Base-by-base conservation (phyloP, 2,113 vertebrate species). In the Rhinichthys klamathensis region DNA sequence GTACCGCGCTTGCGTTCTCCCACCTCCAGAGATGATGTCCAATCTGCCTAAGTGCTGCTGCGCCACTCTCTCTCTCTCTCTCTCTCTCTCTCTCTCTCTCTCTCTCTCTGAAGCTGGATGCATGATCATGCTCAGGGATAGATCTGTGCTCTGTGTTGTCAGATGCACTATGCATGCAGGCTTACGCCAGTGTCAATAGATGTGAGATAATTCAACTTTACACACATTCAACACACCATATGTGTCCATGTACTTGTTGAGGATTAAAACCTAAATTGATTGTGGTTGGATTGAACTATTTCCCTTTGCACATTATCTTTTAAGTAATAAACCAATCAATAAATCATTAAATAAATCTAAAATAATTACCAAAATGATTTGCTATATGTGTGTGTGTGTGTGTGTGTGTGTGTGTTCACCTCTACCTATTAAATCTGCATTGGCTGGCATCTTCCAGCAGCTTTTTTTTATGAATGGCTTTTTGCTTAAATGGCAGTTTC, bases 41-140 rank as follows among this genome's bases (percentile, higher is more conserved):
- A 87, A 84, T 87, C 74, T 58, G 61, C 60, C 61, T 86, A 69
- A 83, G 75, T 87, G 41, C 41, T 84, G 58, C 70, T 49, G 77
- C 78, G 54, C 25, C 79, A 30, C 32, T 38, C 7, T 58, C 78
- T 41, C 82, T 79, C 85, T 35, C 80, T 38, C 46, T 63, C 86
- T 41, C 58, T 85, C 84, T 85, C 84, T 80, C 41, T 80, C 77
- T 41, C 38, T 41, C 38, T 41, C 41, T 21, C 72, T 80, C 75
- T 80, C 60, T 85, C 77, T 27, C 67, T 38, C 44, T 82, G 49
- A 56, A 27, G 49, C 46, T 76, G 49, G 49, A 13, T 56, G 27
- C 30, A 23, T 56, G 18, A 13, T 77, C 13, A 77, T 77, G 51
- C 54, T 56, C 54, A 56, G 18, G 16, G 49, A 77, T 56, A 38